Conservation (phyloP, 23 tunicate genomes). For the Ascidia mentula region DNA sequence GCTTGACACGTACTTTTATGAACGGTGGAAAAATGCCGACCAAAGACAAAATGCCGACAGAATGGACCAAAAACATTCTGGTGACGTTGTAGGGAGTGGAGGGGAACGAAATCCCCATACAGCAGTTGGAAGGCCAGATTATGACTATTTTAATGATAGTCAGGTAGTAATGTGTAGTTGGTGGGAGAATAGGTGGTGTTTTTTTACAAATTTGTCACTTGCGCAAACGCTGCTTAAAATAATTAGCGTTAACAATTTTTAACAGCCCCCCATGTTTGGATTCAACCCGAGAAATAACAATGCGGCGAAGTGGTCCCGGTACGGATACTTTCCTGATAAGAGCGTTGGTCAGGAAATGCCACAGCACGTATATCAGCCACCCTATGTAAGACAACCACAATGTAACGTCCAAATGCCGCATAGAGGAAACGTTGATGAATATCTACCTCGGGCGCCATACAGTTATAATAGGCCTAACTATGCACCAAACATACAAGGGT, state of each 20-base stretch:
- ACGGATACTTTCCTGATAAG: slow-evolving; percentile 32
- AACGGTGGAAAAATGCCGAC: slow-evolving; percentile 86
- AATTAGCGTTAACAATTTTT: not conserved
- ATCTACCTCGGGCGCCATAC: not conserved
- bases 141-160: slow-evolving; percentile 5
- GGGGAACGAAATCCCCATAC: not conserved
- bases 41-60: slow-evolving; percentile 42
- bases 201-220: not conserved
- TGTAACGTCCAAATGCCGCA: not conserved
- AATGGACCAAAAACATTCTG: not conserved
- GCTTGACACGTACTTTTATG: slow-evolving; percentile 75
- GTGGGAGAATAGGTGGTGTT: slow-evolving; percentile 1
- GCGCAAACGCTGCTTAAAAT: not conserved
- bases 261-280: not conserved
- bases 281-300: slow-evolving; percentile 17
- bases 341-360: not conserved
- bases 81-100: not conserved
- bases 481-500: not conserved
- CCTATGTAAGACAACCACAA: not conserved
- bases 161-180: slow-evolving; percentile 4
- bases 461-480: not conserved
- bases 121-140: not conserved
- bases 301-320: slow-evolving; percentile 56
- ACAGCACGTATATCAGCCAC: not conserved
- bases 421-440: not conserved